Base-by-base conservation (phyloP, 2,888 invertebrate species). In the Nesidiocoris tenuis region DNA sequence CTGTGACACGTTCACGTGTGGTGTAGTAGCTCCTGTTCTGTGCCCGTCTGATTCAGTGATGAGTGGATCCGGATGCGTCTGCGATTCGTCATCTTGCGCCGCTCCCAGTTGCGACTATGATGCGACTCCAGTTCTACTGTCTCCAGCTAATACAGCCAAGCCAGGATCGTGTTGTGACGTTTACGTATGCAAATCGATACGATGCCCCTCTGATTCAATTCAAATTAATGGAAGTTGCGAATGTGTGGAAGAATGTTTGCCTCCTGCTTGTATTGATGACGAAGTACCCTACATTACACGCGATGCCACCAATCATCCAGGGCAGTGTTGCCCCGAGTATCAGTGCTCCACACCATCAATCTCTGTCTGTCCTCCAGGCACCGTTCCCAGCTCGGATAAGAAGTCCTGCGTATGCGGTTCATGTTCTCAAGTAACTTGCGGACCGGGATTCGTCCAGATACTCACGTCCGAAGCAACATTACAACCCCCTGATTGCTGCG, bases 401-500 rank as follows among this genome's bases (percentile, higher is more conserved):
- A 24, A 23, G 16, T 18, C 23, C 12, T 64, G 64, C 5, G 24
- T 5, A 16, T 1, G 7, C 7, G 16, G 25, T 1, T n/a, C 0
- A 1, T 64, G 64, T 17, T 1, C 2, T 1, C 5, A n/a, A 0
- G 12, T 24, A 16, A 0, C 9, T 7, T 64, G 64, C 17, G 24
- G 7, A 0, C 24, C 23, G 1, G 64, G 64, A 0, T 64, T 24
- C 22, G 17, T 16, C 0, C 12, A 23, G 1, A 2, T 12, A 12
- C 1, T 64, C 0, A 24, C 17, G 1, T 0, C n/a, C 22, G 5
- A 3, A 7, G 16, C 23, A 9, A 24, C 64, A 0, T 23, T 23
- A 23, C 25, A n/a, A n/a, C 64, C 64, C 0, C 64, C 64, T 12
- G n/a, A 24, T 12, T 64, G 64, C 17, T 64, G 64, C 17, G 64